phyloP scores from a whole-genome alignment of 1,140 invertebrate genomes.

The Drosophila hydei region DNA sequence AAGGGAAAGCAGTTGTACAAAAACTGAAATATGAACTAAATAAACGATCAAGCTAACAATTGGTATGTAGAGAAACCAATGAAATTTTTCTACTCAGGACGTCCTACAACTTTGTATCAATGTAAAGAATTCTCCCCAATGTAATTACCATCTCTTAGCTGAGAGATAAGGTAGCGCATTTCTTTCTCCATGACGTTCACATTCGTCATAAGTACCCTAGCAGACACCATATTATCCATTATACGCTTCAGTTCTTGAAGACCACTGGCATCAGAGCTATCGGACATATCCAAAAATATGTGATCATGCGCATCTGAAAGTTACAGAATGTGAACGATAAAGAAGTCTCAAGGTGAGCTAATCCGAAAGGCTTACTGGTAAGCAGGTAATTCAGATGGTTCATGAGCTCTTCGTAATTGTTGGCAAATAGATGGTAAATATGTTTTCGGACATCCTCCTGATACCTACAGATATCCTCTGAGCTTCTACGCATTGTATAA shows the following conservation, averaged over 20 bases:
- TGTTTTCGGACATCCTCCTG: conserved; percentile 88
- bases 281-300: conserved; percentile 88
- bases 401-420: conserved; percentile 90
- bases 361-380: conserved; percentile 66
- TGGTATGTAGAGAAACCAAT: too few species aligned
- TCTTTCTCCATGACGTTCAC: conserved; percentile 87
- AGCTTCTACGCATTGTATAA: conserved; percentile 85
- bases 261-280: conserved; percentile 89
- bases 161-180: conserved; percentile 87
- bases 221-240: conserved; percentile 87
- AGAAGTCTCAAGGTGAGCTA: neutral
- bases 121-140: too few species aligned
- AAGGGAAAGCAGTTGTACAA: too few species aligned
- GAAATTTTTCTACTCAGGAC: too few species aligned
- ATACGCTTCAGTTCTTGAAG: conserved; percentile 89
- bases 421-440: conserved; percentile 87
- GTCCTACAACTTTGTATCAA: too few species aligned
- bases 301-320: conserved; percentile 52
- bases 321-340: neutral
- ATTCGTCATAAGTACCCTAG: conserved; percentile 86
- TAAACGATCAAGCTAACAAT: too few species aligned
- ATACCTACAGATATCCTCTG: conserved; percentile 88
- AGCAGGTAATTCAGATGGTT: conserved; percentile 87
- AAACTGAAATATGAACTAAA: too few species aligned
- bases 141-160: conserved; percentile 88